Evolutionary conservation across 2,113 vertebrate species (phyloP), one percentile per base, ranked within the genome.

Genomic region (Corythaixoides concolor): DNA sequence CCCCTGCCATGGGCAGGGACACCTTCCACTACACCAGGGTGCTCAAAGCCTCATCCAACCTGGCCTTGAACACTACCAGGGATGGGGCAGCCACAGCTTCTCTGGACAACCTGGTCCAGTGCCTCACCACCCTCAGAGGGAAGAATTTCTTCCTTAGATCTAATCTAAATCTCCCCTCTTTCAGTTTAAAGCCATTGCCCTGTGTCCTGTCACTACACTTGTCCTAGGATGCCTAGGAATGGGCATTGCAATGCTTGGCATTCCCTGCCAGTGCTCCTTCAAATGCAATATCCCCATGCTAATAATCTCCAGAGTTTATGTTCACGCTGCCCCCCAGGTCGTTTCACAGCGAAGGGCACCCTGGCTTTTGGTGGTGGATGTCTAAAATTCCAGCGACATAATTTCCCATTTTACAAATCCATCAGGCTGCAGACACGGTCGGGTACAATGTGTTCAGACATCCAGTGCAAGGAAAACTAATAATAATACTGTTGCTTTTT

Each of bases 371-470:
- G 30, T 60, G 58, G 21, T 14, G 52, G 63, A 7, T 32, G 37
- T 14, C 88, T 84, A 3, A 63, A 69, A 50, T 73, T 39, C 45
- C 73, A 59, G 93, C 23, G 2, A 16, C 27, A 16, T 49, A 49
- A 24, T n/a, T 83, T 58, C 88, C 64, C 77, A 5, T 60, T 95
- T 72, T 75, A 78, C 93, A 91, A 87, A 95, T 76, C 74, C 89
- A 69, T 93, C 89, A 93, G 73, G 87, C 92, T 86, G 89, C 78
- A 88, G 69, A 69, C 70, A 18, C 43, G 33, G 49, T 62, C 4
- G 11, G 68, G 77, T 26, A 68, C 85, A 79, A 50, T 45, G 24
- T 72, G 86, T 96, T 93, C 94, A 91, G 97, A 92, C 86, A 90
- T 6, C 76, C 78, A 73, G 50, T 30, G 83, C 89, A 47, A 82